A percentile compares a stretch with the other conserved stretches of the same genome.
Evolutionary conservation across 1,140 invertebrate genomes (phyloP).

Genomic region (Bombus ignitus): DNA sequence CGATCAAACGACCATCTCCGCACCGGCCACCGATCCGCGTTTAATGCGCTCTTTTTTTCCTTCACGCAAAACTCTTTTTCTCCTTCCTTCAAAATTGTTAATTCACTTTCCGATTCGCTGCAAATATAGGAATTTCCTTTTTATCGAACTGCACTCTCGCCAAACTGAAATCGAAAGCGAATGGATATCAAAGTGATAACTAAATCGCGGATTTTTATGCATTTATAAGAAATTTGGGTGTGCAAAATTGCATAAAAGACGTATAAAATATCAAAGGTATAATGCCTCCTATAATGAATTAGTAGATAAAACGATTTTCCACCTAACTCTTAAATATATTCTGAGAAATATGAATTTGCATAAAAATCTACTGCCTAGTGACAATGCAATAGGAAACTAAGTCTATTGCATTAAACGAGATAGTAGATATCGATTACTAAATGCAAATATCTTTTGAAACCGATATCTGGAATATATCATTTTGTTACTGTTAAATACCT

Average conservation of each 20-base stretch:
- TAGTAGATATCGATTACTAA: neutral
- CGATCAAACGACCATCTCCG: constrained; percentile 32
- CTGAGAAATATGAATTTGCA: too few relatives aligned
- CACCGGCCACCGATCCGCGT: constrained; percentile 14
- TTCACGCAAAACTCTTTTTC: accelerated
- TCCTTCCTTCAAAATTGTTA: neutral
- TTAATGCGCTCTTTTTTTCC: neutral
- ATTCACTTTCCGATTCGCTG: too few relatives aligned
- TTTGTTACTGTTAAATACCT: neutral
- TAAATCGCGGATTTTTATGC: too few relatives aligned
- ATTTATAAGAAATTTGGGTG: too few relatives aligned
- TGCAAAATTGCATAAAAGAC: too few relatives aligned
- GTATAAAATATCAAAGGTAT: too few relatives aligned
- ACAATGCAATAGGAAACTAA: neutral
- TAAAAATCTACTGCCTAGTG: neutral
- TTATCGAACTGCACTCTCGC: neutral
- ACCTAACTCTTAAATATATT: too few relatives aligned
- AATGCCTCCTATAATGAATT: too few relatives aligned
- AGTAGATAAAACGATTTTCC: too few relatives aligned
- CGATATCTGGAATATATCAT: neutral
- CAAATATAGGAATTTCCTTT: neutral
- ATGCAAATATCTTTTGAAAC: neutral
- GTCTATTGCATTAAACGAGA: neutral
- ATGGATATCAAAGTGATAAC: neutral
- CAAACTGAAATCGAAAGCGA: neutral